A percentile compares a stretch with the other conserved stretches of the same genome.
Conservation (phyloP, 2,797 vertebrate species). For the Hypotaenidia okinawae region DNA sequence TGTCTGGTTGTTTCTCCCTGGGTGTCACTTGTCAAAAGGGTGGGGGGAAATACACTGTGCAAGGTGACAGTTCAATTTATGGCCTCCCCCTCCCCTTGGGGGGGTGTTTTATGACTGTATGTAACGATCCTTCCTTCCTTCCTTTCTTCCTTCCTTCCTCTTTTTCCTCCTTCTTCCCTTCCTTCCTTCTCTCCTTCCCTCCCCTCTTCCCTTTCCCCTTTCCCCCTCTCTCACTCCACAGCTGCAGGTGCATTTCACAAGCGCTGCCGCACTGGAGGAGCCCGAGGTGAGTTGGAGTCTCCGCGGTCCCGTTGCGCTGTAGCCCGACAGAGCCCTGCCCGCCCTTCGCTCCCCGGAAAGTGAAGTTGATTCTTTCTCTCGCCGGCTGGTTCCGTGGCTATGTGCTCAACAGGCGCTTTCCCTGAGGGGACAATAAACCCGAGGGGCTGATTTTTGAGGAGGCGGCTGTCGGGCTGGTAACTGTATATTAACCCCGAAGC, state of each 20-base stretch:
- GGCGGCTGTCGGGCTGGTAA: background rate
- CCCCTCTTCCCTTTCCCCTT: background rate
- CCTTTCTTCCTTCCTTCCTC: background rate
- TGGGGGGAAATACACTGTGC: background rate
- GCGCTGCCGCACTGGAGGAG: background rate
- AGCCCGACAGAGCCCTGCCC: background rate
- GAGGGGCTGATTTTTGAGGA: conserved; percentile 15
- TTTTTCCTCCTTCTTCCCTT: too few relatives aligned
- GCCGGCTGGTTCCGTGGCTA: background rate
- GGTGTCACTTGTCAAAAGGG: background rate
- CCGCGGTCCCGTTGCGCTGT: background rate
- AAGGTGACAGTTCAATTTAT: background rate
- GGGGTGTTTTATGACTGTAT: background rate
- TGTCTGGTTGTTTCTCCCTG: background rate
- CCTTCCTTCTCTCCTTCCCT: too few relatives aligned
- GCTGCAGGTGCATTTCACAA: background rate
- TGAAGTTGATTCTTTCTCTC: background rate
- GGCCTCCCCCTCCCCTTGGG: background rate
- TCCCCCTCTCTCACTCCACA: background rate
- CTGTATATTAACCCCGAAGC: conserved; percentile 17
- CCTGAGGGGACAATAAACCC: background rate
- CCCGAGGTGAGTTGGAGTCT: conserved; percentile 31
- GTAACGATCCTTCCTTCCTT: background rate
- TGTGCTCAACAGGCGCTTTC: conserved; percentile 19
- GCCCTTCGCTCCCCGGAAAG: background rate